These are phyloP conservation scores for Brachionus rubens DNA, from an alignment of 1,140 invertebrate genomes.

Conservation along the genomic window DNA sequence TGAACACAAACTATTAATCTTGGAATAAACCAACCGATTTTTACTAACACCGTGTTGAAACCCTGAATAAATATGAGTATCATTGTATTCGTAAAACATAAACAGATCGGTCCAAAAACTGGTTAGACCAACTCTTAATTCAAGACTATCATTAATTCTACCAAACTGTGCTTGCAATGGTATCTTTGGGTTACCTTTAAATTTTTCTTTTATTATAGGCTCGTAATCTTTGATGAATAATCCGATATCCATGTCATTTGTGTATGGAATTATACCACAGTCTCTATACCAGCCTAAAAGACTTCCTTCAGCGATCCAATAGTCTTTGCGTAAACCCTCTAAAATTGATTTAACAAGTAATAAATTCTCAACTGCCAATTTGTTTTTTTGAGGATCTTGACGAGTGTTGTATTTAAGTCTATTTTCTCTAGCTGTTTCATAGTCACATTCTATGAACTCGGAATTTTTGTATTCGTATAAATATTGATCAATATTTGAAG, in stretches of 20 bases:
- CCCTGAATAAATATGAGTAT: neutral
- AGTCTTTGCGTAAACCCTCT: neutral
- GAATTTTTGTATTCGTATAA: slow-evolving; percentile 10
- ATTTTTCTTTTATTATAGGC: neutral
- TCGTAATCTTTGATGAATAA: slow-evolving; percentile 4
- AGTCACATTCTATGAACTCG: neutral
- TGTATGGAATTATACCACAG: neutral
- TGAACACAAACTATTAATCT: neutral
- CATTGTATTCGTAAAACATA: neutral
- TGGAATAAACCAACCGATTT: neutral
- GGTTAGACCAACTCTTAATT: neutral
- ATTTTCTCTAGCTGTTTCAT: neutral
- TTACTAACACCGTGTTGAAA: neutral
- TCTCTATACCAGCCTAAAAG: neutral
- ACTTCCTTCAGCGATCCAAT: neutral
- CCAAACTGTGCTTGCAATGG: neutral
- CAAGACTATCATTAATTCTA: neutral
- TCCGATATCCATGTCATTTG: neutral
- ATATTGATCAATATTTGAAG: neutral
- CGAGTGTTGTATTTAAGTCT: neutral
- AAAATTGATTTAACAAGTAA: neutral
- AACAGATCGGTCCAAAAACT: neutral
- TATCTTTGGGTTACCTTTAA: neutral
- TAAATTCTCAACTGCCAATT: neutral
- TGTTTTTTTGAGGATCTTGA: neutral